These are phyloP conservation scores for Helarctos malayanus DNA, from an alignment of 2,797 vertebrate genomes.

Conservation along the genomic window DNA sequence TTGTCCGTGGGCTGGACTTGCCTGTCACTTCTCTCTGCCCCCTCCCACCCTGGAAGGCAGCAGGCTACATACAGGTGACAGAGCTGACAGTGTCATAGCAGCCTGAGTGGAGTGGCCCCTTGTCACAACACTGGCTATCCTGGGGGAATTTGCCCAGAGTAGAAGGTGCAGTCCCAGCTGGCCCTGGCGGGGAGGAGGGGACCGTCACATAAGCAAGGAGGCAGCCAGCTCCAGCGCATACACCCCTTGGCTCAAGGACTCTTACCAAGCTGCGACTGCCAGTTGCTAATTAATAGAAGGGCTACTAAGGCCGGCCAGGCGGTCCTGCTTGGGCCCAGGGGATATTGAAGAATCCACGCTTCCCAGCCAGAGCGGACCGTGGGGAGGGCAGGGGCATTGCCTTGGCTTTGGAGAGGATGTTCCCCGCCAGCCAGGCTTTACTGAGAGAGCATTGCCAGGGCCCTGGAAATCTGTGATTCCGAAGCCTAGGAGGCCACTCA, in stretches of 20 bases:
- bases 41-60: background rate
- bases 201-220: constrained; percentile 9
- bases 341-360: constrained; percentile 69
- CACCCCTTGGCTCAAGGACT: constrained; percentile 51
- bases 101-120: background rate
- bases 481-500: constrained; percentile 13
- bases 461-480: constrained; percentile 43
- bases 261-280: constrained; percentile 66
- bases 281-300: constrained; percentile 83
- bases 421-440: constrained; percentile 70
- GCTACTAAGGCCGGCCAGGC: constrained; percentile 70
- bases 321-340: constrained; percentile 51
- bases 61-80: background rate
- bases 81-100: background rate
- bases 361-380: constrained; percentile 59
- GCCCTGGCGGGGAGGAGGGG: background rate
- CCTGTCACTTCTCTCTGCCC: background rate
- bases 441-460: constrained; percentile 65
- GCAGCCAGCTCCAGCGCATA: background rate
- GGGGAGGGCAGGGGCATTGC: constrained; percentile 65
- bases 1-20: background rate
- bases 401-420: constrained; percentile 69
- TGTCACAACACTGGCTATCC: background rate
- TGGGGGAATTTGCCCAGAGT: background rate
- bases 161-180: constrained; percentile 18